phyloP scores from a whole-genome alignment of 2,797 vertebrate genomes.

The Pseudochromis fuscus region DNA sequence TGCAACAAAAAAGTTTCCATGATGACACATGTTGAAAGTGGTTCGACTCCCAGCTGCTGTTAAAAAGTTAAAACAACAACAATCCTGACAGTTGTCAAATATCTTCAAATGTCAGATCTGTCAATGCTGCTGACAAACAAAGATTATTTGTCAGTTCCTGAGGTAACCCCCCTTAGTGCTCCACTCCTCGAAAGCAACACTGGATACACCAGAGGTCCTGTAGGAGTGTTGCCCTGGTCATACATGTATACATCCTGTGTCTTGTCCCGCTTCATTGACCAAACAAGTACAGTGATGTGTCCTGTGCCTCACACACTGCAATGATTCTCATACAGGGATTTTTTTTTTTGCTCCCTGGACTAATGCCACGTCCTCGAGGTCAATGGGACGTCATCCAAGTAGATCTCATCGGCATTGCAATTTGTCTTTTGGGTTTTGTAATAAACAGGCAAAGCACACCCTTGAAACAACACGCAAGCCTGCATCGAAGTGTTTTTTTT shows the following conservation, averaged over 20 bases:
- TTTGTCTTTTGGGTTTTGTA: slow-evolving; percentile 11
- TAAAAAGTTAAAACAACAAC: slow-evolving; percentile 25
- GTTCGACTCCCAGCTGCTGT: slow-evolving; percentile 16
- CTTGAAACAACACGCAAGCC: background rate
- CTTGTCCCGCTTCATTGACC: background rate
- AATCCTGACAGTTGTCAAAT: slow-evolving; percentile 46
- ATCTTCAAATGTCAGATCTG: slow-evolving; percentile 16
- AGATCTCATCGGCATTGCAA: slow-evolving; percentile 18
- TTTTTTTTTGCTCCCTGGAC: background rate
- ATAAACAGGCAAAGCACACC: slow-evolving; percentile 6
- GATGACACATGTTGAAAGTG: slow-evolving; percentile 11
- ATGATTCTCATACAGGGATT: background rate
- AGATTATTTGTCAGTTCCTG: slow-evolving; percentile 13
- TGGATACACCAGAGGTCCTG: background rate
- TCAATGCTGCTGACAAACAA: slow-evolving; percentile 16
- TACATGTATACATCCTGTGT: slow-evolving; percentile 11
- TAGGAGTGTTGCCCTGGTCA: background rate
- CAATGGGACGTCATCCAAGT: slow-evolving; percentile 14
- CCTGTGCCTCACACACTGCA: background rate
- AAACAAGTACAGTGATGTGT: slow-evolving; percentile 3
- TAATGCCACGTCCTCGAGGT: background rate
- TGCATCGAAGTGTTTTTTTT: background rate
- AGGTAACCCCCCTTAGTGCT: background rate
- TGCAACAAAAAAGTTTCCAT: background rate
- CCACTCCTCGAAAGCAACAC: background rate